Evolutionary conservation across 2,113 vertebrate species (phyloP).

Genomic region (Barbus barbus): DNA sequence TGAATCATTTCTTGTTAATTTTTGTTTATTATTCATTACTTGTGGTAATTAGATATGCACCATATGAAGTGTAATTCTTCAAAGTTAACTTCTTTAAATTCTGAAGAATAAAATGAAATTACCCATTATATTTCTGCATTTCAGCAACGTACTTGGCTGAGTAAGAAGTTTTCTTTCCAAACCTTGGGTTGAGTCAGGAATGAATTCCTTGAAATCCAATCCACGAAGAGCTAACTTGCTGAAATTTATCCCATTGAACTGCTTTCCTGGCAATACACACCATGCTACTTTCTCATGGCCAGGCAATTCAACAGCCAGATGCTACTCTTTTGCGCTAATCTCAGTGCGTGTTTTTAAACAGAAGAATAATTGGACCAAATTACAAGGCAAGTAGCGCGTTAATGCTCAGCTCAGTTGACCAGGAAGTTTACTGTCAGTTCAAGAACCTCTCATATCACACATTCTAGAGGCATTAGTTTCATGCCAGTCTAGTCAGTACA

Average conservation of each 20-base stretch:
- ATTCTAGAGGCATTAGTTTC: constrained; percentile 29
- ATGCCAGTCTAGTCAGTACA: constrained; percentile 22
- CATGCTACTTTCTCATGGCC: constrained; percentile 42
- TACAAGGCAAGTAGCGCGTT: constrained; percentile 46
- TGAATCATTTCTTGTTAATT: constrained; percentile 43
- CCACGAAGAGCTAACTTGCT: too few species aligned
- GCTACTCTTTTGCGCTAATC: constrained; percentile 22
- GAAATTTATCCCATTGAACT: background rate
- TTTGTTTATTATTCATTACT: constrained; percentile 39
- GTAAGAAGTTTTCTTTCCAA: background rate
- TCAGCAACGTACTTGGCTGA: background rate
- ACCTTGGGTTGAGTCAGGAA: background rate
- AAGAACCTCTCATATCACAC: constrained; percentile 40
- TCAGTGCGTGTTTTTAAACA: constrained; percentile 39
- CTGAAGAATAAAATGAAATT: background rate
- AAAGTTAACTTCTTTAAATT: background rate
- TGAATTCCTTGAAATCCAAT: too few species aligned
- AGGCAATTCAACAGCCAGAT: constrained; percentile 34
- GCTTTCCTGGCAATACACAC: constrained; percentile 22
- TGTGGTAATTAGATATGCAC: background rate
- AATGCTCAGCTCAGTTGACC: constrained; percentile 34
- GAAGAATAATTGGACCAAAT: constrained; percentile 34
- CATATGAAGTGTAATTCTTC: background rate
- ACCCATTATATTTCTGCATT: background rate
- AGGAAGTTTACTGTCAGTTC: constrained; percentile 41